Base-by-base conservation (phyloP, 2,113 vertebrate genomes). In the Colossoma macropomum region DNA sequence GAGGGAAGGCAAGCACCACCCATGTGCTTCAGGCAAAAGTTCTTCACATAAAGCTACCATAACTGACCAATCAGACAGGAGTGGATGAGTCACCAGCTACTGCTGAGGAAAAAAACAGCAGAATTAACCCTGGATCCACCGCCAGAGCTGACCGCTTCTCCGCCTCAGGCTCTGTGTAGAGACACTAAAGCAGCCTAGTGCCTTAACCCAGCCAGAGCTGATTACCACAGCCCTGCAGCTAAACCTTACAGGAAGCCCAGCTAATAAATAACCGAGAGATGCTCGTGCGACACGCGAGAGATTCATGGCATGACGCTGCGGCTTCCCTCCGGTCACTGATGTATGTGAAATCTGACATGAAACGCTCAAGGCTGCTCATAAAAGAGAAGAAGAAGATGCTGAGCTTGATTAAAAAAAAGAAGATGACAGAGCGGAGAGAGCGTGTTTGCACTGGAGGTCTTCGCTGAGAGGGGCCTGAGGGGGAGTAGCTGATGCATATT, bases 321-420 rank as follows among this genome's bases (percentile, higher is more conserved):
- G 25, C 74, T 82, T 52, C 56, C 21, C 34, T 75, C 62, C 63
- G 30, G 69, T 74, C 75, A 62, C 12, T 75, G 71, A 80, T 38
- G 30, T 48, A 45, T 54, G 62, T 77, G 48, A 83, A 77, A 77
- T 59, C 30, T 80, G 85, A 83, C 85, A 86, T 56, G 34, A 60
- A 66, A 13, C 7, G 41, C 71, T 69, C 45, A 25, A 75, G 77
- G 85, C 75, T 27, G 69, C 8, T 80, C 28, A 75, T 80, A 70
- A 77, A 86, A 32, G 27, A 23, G 5, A 45, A 25, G n/a, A 83
- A 85, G 69, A 85, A 65, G 68, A 73, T 56, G 34, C 68, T 23
- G 23, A 38, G 71, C 66, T 56, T 82, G 79, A 74, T 85, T 68
- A 48, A 74, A 82, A 81, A 74, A 65, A 8, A 62, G 65, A 78